phyloP scores from a whole-genome alignment of 2,888 invertebrate species.

The Octonoba sinensis region DNA sequence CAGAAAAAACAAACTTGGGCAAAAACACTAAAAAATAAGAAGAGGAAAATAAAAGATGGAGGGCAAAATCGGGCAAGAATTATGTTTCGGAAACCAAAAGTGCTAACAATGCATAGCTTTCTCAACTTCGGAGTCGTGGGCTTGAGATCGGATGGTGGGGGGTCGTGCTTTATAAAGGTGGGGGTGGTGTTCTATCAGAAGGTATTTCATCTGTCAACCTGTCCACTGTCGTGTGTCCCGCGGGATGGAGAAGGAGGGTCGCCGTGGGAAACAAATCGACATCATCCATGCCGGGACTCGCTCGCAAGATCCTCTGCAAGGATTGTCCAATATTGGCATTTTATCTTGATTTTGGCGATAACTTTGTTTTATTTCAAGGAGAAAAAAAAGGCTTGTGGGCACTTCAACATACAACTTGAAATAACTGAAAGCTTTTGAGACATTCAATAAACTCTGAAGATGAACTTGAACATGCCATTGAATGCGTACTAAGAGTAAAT shows the following conservation, averaged over 20 bases:
- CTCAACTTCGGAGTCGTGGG: conserved; percentile 1
- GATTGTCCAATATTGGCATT: too few relatives aligned
- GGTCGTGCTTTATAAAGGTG: conserved; percentile 7
- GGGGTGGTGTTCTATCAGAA: conserved; percentile 53
- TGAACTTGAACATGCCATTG: too few relatives aligned
- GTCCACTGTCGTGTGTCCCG: conserved; percentile 60
- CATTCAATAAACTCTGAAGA: too few relatives aligned
- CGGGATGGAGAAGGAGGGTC: conserved; percentile 47
- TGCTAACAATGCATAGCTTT: conserved; percentile 59
- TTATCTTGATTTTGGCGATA: conserved; percentile 6
- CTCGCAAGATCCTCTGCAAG: conserved; percentile 10
- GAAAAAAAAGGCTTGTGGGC: too few relatives aligned
- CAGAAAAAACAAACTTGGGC: too few relatives aligned
- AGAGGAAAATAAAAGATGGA: conserved; percentile 1
- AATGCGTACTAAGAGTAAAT: too few relatives aligned
- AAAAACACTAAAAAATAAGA: conserved; percentile 4
- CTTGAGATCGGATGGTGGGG: background rate
- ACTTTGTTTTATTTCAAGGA: background rate
- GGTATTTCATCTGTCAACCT: conserved; percentile 64
- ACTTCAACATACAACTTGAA: too few relatives aligned
- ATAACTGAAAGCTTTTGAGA: too few relatives aligned
- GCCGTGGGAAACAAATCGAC: conserved; percentile 62
- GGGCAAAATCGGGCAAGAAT: conserved; percentile 31
- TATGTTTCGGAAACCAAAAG: conserved; percentile 59
- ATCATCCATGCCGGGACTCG: conserved; percentile 47